These are phyloP conservation scores for Ornithorhynchus anatinus DNA, from an alignment of 2,113 vertebrate genomes.

Conservation along the genomic window DNA sequence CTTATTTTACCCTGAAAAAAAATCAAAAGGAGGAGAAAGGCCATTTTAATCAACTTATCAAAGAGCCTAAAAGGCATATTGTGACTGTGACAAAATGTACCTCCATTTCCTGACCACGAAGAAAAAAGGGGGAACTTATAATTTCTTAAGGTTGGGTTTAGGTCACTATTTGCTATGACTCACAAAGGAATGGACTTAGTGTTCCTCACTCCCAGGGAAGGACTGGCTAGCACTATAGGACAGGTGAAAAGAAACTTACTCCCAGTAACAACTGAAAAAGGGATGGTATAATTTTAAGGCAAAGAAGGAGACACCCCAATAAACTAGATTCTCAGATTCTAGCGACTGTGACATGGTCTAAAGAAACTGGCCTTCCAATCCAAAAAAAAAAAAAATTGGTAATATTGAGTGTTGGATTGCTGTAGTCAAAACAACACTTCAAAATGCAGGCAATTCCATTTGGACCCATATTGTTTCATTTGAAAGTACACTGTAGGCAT, in stretches of 20 bases:
- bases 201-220: too few species aligned
- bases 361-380: too few species aligned
- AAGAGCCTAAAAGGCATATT: background rate
- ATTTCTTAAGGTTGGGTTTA: background rate
- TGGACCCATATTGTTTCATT: background rate
- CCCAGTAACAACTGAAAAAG: background rate
- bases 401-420: background rate
- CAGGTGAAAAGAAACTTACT: background rate
- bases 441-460: conserved; percentile 10
- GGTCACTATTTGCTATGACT: background rate
- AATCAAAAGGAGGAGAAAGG: background rate
- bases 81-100: background rate
- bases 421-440: background rate
- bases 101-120: background rate
- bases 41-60: background rate
- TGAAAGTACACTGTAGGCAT: background rate
- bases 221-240: too few species aligned
- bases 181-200: background rate
- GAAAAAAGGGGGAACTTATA: background rate
- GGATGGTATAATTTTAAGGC: too few species aligned
- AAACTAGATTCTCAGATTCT: too few species aligned
- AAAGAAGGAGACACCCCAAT: too few species aligned
- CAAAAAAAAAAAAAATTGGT: background rate
- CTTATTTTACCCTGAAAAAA: too few species aligned
- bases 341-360: too few species aligned